phyloP scores from a whole-genome alignment of 1,140 invertebrate genomes.

The Heliconius melpomene region DNA sequence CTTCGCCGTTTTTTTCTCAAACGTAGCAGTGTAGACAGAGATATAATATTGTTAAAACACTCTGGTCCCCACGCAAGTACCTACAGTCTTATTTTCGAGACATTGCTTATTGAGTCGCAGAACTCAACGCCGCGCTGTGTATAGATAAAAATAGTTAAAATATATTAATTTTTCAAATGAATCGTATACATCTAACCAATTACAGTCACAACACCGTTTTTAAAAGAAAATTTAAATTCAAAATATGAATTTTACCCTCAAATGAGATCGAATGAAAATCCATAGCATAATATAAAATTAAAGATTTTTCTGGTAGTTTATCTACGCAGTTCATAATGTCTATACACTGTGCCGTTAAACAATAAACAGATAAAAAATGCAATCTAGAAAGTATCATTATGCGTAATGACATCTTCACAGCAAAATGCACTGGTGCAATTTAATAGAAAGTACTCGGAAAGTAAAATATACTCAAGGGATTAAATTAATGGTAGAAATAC shows the following conservation, averaged over 20 bases:
- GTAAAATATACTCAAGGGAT: neutral
- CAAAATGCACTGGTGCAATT: neutral
- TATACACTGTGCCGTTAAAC: neutral
- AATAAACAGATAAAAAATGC: neutral
- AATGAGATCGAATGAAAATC: neutral
- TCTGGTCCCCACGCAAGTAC: neutral
- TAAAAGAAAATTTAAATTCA: too few species aligned
- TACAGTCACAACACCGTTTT: too few species aligned
- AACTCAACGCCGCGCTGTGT: neutral
- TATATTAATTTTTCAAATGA: too few species aligned
- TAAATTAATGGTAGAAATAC: too few species aligned
- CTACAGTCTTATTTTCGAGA: neutral
- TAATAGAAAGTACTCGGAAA: neutral
- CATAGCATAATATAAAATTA: neutral
- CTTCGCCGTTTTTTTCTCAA: neutral
- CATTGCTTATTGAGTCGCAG: neutral
- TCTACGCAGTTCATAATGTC: neutral
- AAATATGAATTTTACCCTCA: too few species aligned
- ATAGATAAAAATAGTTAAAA: too few species aligned
- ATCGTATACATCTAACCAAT: too few species aligned
- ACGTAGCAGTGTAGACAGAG: neutral
- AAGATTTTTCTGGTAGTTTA: neutral
- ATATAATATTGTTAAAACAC: neutral
- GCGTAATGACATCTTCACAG: constrained; percentile 1
- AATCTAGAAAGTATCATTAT: neutral